Evolutionary conservation across 1,140 invertebrate species (phyloP).

Genomic region (Andricus grossulariae): DNA sequence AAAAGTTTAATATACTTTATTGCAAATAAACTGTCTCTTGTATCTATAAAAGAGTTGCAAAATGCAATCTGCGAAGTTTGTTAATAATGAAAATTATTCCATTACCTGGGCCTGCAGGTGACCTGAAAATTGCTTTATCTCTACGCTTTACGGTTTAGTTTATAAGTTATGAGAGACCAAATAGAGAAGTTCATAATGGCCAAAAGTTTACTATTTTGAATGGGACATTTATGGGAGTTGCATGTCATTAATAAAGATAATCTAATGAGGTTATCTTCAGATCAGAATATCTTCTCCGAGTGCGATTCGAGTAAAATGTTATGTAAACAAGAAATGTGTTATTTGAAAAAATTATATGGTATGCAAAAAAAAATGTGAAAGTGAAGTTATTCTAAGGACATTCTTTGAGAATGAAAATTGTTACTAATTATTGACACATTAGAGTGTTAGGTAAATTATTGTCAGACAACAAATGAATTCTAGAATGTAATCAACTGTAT

Average conservation of each 20-base stretch:
- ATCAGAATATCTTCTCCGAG: background rate
- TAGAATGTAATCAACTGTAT: constrained; percentile 16
- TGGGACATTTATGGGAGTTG: constrained; percentile 11
- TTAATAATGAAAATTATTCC: background rate
- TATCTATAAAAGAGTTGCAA: background rate
- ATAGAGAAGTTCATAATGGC: constrained; percentile 16
- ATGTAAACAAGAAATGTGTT: background rate
- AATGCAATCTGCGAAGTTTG: background rate
- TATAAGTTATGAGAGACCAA: constrained; percentile 16
- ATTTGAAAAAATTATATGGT: background rate
- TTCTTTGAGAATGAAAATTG: background rate
- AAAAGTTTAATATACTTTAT: background rate
- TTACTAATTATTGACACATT: constrained; percentile 17
- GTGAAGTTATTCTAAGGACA: constrained; percentile 6
- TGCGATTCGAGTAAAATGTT: constrained; percentile 6
- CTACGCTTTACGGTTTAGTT: constrained; percentile 4
- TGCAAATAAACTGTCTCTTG: too few relatives aligned
- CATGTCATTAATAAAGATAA: constrained; percentile 20
- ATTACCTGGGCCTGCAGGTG: background rate
- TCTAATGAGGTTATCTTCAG: background rate
- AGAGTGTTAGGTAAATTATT: constrained; percentile 13
- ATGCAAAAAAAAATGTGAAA: background rate
- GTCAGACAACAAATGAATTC: background rate
- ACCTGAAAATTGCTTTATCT: constrained; percentile 23
- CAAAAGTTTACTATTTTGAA: constrained; percentile 23